Conservation (phyloP, 2,113 vertebrate species). For the Scalopus aquaticus region DNA sequence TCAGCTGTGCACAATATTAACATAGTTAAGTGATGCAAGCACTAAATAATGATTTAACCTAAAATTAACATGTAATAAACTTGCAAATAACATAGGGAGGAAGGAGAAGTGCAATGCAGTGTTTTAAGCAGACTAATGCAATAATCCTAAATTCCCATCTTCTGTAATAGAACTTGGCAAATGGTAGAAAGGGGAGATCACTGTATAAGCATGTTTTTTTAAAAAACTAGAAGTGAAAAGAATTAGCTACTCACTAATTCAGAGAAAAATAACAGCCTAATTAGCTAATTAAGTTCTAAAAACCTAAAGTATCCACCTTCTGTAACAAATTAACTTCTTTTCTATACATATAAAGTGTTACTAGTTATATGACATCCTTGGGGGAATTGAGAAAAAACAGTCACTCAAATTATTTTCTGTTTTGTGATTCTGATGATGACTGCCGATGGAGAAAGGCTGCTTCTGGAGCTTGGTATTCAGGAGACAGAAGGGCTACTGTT, state of each 20-base stretch:
- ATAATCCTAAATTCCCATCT: neutral
- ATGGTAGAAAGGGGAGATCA: neutral
- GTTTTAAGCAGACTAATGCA: neutral
- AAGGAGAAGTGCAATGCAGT: neutral
- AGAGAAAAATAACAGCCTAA: too few relatives aligned
- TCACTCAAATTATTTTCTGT: neutral
- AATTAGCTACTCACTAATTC: neutral
- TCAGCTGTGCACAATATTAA: neutral
- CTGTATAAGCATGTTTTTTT: neutral
- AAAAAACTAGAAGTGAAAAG: neutral
- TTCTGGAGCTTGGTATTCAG: neutral
- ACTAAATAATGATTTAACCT: slow-evolving; percentile 1
- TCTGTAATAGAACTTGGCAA: slow-evolving; percentile 8
- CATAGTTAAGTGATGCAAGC: neutral
- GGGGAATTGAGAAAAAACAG: neutral
- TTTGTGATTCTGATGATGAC: neutral
- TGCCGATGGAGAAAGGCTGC: neutral
- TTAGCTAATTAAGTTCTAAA: neutral
- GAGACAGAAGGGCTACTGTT: neutral
- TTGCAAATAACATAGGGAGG: neutral
- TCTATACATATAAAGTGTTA: neutral
- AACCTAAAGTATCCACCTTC: neutral
- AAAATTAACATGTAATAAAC: slow-evolving; percentile 19
- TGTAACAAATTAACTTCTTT: neutral
- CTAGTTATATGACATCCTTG: neutral